Conservation (phyloP, 2,113 vertebrate species). For the Rhinolophus sinicus region DNA sequence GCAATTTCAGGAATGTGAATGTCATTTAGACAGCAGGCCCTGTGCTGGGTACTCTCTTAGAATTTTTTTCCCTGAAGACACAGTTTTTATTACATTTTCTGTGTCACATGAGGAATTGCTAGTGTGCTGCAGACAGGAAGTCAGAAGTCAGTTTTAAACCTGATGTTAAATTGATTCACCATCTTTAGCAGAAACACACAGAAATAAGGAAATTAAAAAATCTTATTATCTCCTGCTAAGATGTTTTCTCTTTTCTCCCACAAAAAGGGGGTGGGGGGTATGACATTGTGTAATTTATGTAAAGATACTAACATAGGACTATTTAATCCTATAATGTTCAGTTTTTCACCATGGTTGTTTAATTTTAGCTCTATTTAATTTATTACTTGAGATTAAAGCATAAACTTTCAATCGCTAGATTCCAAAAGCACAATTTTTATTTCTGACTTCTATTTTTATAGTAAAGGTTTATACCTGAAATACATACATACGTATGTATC, state of each 20-base stretch:
- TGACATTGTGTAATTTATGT: neutral
- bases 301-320: neutral
- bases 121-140: neutral
- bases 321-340: neutral
- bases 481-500: neutral
- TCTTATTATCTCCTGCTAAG: neutral
- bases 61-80: neutral
- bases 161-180: conserved; percentile 7
- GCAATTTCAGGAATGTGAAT: conserved; percentile 48
- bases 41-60: neutral
- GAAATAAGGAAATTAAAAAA: neutral
- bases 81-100: neutral
- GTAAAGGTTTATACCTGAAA: neutral
- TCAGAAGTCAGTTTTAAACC: neutral
- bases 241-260: neutral
- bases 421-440: neutral
- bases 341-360: neutral
- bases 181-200: neutral
- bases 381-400: neutral
- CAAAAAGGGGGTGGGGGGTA: no score
- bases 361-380: neutral
- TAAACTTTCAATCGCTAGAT: neutral
- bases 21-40: neutral
- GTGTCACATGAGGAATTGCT: neutral
- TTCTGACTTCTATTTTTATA: neutral